Percentiles rank a stretch among this genome's conserved stretches.
phyloP scores from a whole-genome alignment of 2,797 vertebrate genomes.

The Pelodytes ibericus region DNA sequence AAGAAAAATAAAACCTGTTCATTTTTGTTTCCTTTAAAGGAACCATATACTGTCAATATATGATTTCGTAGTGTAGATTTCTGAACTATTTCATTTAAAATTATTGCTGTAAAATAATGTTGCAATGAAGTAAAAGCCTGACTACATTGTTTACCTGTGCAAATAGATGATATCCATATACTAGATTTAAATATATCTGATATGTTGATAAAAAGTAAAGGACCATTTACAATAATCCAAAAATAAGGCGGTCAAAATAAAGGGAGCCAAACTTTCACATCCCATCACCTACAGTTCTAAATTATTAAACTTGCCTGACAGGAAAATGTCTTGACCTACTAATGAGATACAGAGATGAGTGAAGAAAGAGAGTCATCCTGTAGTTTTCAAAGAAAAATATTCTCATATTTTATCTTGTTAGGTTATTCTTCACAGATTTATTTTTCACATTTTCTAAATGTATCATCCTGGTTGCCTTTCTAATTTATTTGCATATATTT shows the following conservation, averaged over 20 bases:
- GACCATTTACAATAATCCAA: background rate
- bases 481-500: background rate
- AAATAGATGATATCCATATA: background rate
- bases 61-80: too few relatives aligned
- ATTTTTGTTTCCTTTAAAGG: too few relatives aligned
- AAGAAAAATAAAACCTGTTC: too few relatives aligned
- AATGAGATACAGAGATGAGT: constrained; percentile 62
- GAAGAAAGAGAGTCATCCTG: background rate
- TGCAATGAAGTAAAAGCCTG: too few relatives aligned
- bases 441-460: background rate
- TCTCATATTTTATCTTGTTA: background rate
- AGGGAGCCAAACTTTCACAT: constrained; percentile 63
- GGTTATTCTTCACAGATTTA: background rate
- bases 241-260: constrained; percentile 59
- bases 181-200: background rate
- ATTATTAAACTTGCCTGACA: constrained; percentile 65
- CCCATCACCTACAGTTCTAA: constrained; percentile 51
- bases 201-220: background rate
- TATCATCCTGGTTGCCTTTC: background rate
- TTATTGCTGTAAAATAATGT: too few relatives aligned
- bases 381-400: constrained; percentile 12
- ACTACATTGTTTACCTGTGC: too few relatives aligned
- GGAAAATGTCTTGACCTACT: constrained; percentile 57
- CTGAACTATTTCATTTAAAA: too few relatives aligned
- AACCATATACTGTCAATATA: too few relatives aligned